phyloP scores from a whole-genome alignment of 2,888 invertebrate genomes.

The Ochropleura plecta region DNA sequence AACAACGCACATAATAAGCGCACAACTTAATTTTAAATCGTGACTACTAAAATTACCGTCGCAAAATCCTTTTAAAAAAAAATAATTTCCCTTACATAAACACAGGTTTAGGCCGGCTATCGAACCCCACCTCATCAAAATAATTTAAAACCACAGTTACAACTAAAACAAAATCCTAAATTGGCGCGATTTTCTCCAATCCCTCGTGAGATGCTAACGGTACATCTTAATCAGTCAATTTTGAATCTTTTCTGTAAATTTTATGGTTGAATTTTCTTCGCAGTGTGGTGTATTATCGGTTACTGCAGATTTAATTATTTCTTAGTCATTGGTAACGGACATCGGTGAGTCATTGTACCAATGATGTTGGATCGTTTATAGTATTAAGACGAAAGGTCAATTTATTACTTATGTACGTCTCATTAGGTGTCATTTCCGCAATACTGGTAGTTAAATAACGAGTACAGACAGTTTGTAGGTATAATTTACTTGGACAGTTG shows the following conservation, averaged over 20 bases:
- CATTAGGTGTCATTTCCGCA: constrained; percentile 56
- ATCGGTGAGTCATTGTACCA: constrained; percentile 80
- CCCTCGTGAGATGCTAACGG: constrained; percentile 81
- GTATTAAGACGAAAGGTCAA: constrained; percentile 55
- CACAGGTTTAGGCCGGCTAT: constrained; percentile 49
- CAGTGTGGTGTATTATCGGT: constrained; percentile 74
- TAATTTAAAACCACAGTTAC: constrained; percentile 71
- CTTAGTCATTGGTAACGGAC: constrained; percentile 87
- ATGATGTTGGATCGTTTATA: constrained; percentile 65
- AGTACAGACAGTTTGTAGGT: constrained; percentile 36
- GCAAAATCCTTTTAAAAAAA: constrained; percentile 49
- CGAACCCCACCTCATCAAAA: constrained; percentile 65
- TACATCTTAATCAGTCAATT: constrained; percentile 63
- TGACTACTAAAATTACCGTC: constrained; percentile 24
- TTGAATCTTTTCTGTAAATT: constrained; percentile 67
- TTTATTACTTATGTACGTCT: constrained; percentile 41
- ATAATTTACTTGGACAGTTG: constrained; percentile 38
- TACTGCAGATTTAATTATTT: constrained; percentile 85
- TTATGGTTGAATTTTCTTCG: constrained; percentile 71
- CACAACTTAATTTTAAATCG: constrained; percentile 32
- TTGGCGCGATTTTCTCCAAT: constrained; percentile 81
- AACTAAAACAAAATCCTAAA: constrained; percentile 84
- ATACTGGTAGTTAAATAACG: constrained; percentile 32
- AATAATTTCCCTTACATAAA: constrained; percentile 46
- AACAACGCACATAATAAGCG: background rate